phyloP scores from a whole-genome alignment of 2,797 vertebrate genomes.

The Helarctos malayanus region DNA sequence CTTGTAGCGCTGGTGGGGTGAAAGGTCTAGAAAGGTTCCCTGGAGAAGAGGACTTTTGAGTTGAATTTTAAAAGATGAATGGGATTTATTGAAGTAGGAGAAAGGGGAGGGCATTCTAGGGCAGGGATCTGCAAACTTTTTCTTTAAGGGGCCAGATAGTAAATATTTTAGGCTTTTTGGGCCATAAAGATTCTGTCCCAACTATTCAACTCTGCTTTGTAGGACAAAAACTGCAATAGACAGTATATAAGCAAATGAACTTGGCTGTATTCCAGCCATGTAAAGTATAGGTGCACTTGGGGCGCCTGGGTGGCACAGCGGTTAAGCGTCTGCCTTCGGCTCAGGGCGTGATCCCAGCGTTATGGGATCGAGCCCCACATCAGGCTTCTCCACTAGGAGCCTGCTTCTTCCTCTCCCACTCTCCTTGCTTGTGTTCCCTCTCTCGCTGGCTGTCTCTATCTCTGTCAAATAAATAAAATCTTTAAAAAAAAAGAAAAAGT shows the following conservation, averaged over 20 bases:
- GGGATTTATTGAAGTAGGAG: constrained; percentile 10
- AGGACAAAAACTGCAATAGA: background rate
- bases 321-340: no score
- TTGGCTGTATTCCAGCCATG: background rate
- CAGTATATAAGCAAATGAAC: background rate
- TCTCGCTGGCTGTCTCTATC: no score
- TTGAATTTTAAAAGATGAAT: background rate
- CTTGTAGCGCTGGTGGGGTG: background rate
- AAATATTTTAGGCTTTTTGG: constrained; percentile 46
- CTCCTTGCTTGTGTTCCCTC: no score
- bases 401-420: no score
- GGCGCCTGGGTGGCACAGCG: no score
- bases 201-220: background rate
- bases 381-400: no score
- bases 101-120: background rate
- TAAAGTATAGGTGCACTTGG: background rate
- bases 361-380: no score
- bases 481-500: background rate
- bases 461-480: no score
- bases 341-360: no score
- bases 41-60: background rate
- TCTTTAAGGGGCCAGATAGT: background rate
- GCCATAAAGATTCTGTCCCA: background rate
- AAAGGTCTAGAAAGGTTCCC: constrained; percentile 29
- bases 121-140: background rate